Percentiles rank a stretch among this genome's conserved stretches.
phyloP scores from a whole-genome alignment of 2,797 vertebrate genomes.

The Brachyrhaphis roseni region DNA sequence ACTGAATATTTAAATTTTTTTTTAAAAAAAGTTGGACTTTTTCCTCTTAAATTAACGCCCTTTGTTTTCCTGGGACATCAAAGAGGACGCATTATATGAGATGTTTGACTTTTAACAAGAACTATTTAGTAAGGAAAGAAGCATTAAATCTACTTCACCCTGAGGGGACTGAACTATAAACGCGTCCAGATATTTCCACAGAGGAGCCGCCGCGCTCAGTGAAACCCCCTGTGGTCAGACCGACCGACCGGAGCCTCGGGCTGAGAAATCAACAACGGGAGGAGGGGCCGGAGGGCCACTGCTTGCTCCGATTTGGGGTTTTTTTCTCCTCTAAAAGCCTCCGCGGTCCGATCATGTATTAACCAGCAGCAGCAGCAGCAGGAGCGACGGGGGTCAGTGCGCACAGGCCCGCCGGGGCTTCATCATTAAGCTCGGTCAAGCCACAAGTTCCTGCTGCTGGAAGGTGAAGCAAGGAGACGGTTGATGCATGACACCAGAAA shows the following conservation, averaged over 20 bases:
- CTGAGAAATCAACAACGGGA: slow-evolving; percentile 7
- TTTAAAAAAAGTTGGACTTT: background rate
- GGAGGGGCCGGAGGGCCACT: background rate
- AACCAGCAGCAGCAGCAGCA: slow-evolving; percentile 71
- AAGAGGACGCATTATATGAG: background rate
- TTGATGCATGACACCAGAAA: background rate
- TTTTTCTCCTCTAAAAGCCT: slow-evolving; percentile 23
- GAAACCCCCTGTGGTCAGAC: slow-evolving; percentile 16
- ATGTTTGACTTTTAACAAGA: background rate
- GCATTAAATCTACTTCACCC: background rate
- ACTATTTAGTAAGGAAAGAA: background rate
- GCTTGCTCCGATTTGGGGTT: slow-evolving; percentile 30
- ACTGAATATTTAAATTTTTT: background rate
- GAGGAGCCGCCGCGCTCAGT: background rate
- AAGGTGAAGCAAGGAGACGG: slow-evolving; percentile 9
- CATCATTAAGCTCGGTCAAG: slow-evolving; percentile 56
- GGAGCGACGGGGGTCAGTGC: slow-evolving; percentile 66
- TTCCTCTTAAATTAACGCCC: background rate
- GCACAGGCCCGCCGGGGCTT: slow-evolving; percentile 46
- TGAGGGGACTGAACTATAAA: background rate
- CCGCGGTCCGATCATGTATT: slow-evolving; percentile 64
- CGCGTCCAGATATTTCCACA: background rate
- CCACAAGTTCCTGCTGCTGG: slow-evolving; percentile 37
- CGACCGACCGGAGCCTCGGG: slow-evolving; percentile 24
- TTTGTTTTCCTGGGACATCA: background rate